Evolutionary conservation across 2,888 invertebrate genomes (phyloP), one percentile per base, ranked within the genome.

Genomic region (Seira musarum): DNA sequence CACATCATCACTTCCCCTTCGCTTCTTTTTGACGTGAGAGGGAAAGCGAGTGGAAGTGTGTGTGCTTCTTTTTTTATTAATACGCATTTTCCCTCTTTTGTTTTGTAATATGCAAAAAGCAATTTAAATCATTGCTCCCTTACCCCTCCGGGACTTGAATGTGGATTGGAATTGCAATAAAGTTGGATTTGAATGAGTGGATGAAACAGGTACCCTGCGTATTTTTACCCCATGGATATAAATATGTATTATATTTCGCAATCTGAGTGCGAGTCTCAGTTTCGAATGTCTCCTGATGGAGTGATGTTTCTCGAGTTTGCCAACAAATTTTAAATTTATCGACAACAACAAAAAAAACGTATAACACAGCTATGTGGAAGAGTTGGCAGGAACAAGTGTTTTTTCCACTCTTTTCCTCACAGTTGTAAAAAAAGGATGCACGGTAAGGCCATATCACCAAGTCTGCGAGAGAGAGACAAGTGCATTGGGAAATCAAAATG

Each of bases 401-500:
- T 22, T 63, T n/a, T 63, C 5, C 63, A 24, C 21, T 63, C 17
- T n/a, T 5, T n/a, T 3, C 5, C 63, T 10, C 63, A 63, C 63
- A 19, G 21, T n/a, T n/a, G n/a, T n/a, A n/a, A 10, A 19, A 10
- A 15, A n/a, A 5, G 57, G 3, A 5, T 21, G 22, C 61, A 61
- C 21, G 61, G 61, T 61, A 21, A 2, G 25, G 63, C 30, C 25
- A 22, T 10, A 17, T 65, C 64, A 65, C 17, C 63, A n/a, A 21
- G 2, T 65, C 68, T 17, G 53, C 24, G 21, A 46, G 3, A 19
- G 46, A 22, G 22, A 25, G n/a, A 35, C 57, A 66, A 21, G 67
- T 60, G 67, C 46, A 67, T 53, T 22, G 75, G 75, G 75, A 75
- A 75, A 75, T 75, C 68, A 75, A 61, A 74, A 75, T 75, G 24